Base-by-base conservation (phyloP, 2,888 invertebrate genomes). In the Dynastes tityus region DNA sequence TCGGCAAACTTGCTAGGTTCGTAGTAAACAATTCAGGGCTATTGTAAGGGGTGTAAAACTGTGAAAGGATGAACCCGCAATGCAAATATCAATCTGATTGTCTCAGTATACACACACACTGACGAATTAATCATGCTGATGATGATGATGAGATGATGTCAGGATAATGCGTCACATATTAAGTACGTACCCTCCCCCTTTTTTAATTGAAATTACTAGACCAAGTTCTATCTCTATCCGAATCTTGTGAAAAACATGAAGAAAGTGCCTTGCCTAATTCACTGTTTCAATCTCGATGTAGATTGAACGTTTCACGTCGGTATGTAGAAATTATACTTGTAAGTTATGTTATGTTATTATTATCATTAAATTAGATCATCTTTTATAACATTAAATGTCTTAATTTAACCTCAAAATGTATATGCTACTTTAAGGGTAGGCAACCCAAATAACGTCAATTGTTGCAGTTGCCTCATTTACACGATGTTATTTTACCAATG, bases 1-100 rank as follows among this genome's bases (percentile, higher is more conserved):
- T 85, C 88, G 76, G 85, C 87, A 80, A 87, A 86, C 83, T 87
- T 89, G 85, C 86, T 89, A 88, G 89, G 89, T 89, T 86, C 84
- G 87, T 87, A 86, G 55, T 83, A 82, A 80, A 83, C 81, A 82
- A 45, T 81, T 81, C 82, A 80, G 80, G 81, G 81, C 79, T 81
- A 45, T 82, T 45, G 55, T 67, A 37, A 40, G 73, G 74, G 77
- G 81, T 73, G 80, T 82, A 77, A 51, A 16, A 55, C 55, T 22
- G n/a, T 16, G 22, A 81, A 70, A 80, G 79, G 78, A 80, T 79
- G 76, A 78, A 75, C 79, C 80, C 40, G 51, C 68, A 68, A 68
- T 55, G 11, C n/a, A 8, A 55, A 55, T 82, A 74, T 71, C 58
- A 68, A 29, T 49, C 64, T 75, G 49, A 45, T 22, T 51, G 40